A percentile compares a stretch with the other conserved stretches of the same genome.
These are phyloP conservation scores for Geopemphigus sp. DNA, from an alignment of 1,140 invertebrate genomes.

Conservation along the genomic window DNA sequence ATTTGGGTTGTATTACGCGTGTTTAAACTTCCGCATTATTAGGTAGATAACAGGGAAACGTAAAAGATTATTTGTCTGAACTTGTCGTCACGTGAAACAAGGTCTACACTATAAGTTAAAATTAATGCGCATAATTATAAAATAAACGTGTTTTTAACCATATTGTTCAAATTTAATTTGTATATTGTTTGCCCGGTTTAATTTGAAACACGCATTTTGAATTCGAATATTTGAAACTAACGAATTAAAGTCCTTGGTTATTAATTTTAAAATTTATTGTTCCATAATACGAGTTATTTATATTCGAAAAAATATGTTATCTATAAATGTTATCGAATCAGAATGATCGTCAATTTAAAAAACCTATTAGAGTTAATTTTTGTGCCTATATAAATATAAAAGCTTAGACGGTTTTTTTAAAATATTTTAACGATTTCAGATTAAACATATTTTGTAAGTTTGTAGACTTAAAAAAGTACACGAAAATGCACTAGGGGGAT, in stretches of 20 bases:
- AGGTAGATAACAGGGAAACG: background rate
- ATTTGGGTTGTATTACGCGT: background rate
- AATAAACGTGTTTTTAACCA: too few species aligned
- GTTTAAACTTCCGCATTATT: background rate
- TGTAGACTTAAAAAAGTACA: background rate
- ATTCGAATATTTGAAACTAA: too few species aligned
- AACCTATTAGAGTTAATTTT: background rate
- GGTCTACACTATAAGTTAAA: too few species aligned
- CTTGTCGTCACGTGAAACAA: background rate
- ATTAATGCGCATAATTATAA: too few species aligned
- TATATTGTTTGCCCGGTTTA: too few species aligned
- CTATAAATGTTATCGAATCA: background rate
- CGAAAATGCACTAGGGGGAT: slow-evolving; percentile 3
- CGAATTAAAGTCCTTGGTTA: too few species aligned
- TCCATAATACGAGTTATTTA: background rate
- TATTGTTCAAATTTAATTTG: too few species aligned
- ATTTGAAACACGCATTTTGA: too few species aligned
- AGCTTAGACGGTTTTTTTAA: background rate
- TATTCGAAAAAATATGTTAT: background rate
- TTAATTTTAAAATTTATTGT: too few species aligned
- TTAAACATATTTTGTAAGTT: background rate
- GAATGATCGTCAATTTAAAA: background rate
- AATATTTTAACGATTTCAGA: background rate
- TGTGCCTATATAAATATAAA: too few species aligned
- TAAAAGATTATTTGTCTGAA: background rate